Evolutionary conservation across 1,140 invertebrate species (phyloP), one percentile per base, ranked within the genome.

Genomic region (Dryas iulia): DNA sequence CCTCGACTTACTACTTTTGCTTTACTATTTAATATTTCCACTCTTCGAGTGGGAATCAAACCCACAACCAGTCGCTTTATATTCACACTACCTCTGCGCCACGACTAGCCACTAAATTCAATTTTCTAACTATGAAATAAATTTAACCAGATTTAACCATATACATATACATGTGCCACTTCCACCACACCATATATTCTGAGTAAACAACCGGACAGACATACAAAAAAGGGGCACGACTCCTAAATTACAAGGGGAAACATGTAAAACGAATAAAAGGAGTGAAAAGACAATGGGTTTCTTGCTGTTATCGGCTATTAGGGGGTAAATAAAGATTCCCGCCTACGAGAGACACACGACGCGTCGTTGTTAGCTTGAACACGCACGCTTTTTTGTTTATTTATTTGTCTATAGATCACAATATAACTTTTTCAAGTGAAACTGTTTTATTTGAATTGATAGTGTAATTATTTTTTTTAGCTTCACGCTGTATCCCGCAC

Each of bases 181-280:
- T 54, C 53, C 2, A n/a, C 5, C 24, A 25, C 5, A n/a, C 21
- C 23, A 23, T 2, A 54, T 25, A 54, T 24, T 54, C 53, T 54
- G n/a, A 12, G 12, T 25, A 54, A 54, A 54, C 53, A 54, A 14
- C 53, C 60, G 56, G 74, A 73, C 70, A 72, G 71, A 78, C 75
- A 58, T 18, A 76, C 74, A 78, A 79, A 82, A 84, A 84, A 79
- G 69, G 63, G 66, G 69, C 58, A 70, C 59, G 74, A 66, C 39
- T 73, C 73, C 73, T 69, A 76, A 79, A 73, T 80, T 76, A 79
- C 69, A 74, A 61, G 64, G 61, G 61, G 52, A 72, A 69, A 76
- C 66, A 59, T 39, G 52, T 62, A 75, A 54, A 61, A 61, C 72
- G 71, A 76, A 81, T 75, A 80, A 78, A 57, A 73, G 65, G 66